phyloP scores from a whole-genome alignment of 2,113 vertebrate genomes.

The Ochotona curzoniae region DNA sequence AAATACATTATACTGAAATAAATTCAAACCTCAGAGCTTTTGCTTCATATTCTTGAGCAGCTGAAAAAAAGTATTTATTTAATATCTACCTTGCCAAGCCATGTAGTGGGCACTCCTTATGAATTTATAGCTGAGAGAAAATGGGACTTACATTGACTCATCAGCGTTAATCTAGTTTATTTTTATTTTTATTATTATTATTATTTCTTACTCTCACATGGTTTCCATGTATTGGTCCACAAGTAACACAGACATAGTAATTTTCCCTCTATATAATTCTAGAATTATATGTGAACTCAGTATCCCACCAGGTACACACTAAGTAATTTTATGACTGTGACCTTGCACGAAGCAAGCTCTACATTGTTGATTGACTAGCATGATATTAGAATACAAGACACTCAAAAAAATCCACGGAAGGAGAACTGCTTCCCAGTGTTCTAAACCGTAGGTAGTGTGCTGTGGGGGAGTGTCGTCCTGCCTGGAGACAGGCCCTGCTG shows the following conservation, averaged over 20 bases:
- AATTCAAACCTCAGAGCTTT: not conserved
- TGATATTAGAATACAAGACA: not conserved
- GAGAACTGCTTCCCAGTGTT: slow-evolving; percentile 2
- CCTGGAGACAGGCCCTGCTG: not conserved
- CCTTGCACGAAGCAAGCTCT: not conserved
- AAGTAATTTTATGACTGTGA: not conserved
- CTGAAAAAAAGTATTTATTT: not conserved
- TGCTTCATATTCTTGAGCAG: not conserved
- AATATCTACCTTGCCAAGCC: not conserved
- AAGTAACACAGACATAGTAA: not conserved
- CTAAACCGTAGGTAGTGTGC: not conserved
- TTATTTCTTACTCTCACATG: not conserved
- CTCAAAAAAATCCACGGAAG: not conserved
- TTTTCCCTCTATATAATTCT: not conserved
- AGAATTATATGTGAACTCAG: not conserved
- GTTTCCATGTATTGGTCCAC: not conserved
- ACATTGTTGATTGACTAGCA: not conserved
- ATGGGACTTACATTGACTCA: not conserved
- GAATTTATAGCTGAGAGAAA: not conserved
- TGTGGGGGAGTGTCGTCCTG: not conserved
- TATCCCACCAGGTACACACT: not conserved
- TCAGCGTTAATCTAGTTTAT: not conserved
- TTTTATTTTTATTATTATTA: not conserved
- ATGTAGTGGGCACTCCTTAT: not conserved
- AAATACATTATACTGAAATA: not conserved